Conservation (phyloP, 2,797 vertebrate species). For the Buceros bicornis region DNA sequence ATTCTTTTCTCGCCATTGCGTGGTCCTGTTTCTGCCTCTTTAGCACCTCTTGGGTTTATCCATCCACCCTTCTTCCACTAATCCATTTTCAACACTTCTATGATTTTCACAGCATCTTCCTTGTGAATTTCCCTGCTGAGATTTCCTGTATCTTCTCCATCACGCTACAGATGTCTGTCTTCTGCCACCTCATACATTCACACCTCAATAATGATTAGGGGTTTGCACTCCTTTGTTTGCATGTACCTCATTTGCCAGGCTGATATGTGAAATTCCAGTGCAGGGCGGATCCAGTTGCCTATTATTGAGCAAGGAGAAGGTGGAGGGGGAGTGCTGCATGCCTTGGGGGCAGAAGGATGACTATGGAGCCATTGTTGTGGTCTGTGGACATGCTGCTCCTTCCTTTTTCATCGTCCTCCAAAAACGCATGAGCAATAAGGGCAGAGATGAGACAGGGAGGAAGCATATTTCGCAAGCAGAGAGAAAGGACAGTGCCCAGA, state of each 20-base stretch:
- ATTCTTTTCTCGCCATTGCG: neutral
- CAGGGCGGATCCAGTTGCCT: neutral
- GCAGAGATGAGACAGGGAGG: neutral
- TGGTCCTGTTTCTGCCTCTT: neutral
- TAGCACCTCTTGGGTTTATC: neutral
- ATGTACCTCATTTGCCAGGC: neutral
- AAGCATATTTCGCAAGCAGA: neutral
- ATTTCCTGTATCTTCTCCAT: neutral
- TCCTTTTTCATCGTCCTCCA: neutral
- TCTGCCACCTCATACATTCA: neutral
- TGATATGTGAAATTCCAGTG: constrained; percentile 20
- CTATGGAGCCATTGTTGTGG: neutral
- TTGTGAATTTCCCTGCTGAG: neutral
- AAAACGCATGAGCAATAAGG: neutral
- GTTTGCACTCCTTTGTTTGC: neutral
- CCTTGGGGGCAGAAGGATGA: neutral
- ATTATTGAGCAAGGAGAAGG: constrained; percentile 18
- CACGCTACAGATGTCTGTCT: neutral
- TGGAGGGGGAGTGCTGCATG: neutral
- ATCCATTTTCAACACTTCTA: neutral
- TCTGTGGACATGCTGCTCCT: neutral
- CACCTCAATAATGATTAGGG: neutral
- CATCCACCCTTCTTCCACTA: neutral
- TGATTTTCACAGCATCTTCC: neutral
- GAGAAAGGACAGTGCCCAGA: neutral